Evolutionary conservation across 2,797 vertebrate genomes (phyloP), one percentile per base, ranked within the genome.

Genomic region (Mastacembelus armatus): DNA sequence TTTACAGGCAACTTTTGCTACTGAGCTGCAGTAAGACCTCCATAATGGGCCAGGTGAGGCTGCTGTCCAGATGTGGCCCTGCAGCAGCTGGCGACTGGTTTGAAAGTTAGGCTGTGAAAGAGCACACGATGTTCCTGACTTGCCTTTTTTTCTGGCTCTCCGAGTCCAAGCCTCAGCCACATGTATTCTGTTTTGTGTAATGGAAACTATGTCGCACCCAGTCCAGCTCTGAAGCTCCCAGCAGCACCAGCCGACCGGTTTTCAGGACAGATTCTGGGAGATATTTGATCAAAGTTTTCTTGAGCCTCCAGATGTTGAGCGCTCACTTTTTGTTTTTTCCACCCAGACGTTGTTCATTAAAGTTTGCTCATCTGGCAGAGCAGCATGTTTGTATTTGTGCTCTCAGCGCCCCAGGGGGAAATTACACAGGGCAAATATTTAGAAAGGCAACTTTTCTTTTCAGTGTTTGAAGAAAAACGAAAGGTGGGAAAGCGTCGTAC

Each of bases 171-270:
- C 56, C 33, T 26, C 30, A 48, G 30, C 35, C 52, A 27, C 35
- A 42, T 54, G 42, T 48, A 12, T 30, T 77, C 39, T 33, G 58
- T 60, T 71, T 24, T 1, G 35, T 24, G 4, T 24, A 5, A 65
- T 58, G 80, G 70, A 88, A 84, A 81, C 40, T 58, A 27, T n/a
- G n/a, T 64, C 49, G n/a, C 58, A 59, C 52, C 40, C 45, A 33
- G 19, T 30, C 50, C 58, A 59, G 48, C 30, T 33, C 7, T 45
- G 9, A 32, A 47, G 54, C 7, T n/a, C 45, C 16, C 22, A 33
- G 27, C 33, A 54, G 59, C 47, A 64, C 54, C 18, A 48, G 47
- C 19, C 36, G 4, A 51, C 55, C 22, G 14, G 21, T 70, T 67
- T 60, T 43, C 14, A 33, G 30, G 10, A 0, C 6, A 43, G 7